Evolutionary conservation across 2,888 invertebrate genomes (phyloP), one percentile per base, ranked within the genome.

Genomic region (Brassicogethes aeneus): DNA sequence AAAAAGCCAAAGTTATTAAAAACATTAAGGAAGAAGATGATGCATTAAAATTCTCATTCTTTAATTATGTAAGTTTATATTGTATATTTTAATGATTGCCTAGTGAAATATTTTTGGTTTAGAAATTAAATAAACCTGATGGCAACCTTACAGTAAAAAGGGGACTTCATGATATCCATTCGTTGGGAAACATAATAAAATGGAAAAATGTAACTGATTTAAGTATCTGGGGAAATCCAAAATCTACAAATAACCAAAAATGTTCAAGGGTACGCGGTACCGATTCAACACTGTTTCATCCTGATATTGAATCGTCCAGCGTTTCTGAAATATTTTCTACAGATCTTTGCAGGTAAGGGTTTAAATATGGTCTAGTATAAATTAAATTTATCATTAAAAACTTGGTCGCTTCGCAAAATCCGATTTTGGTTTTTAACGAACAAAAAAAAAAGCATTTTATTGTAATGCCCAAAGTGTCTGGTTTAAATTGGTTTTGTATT

Each of bases 331-430:
- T 76, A 2, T 72, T 77, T 32, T 76, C 75, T 46, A 69, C 76
- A 0, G 83, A 85, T 51, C 72, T 85, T 46, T 85, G 84, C 66
- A 72, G 77, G 77, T 75, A 42, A 61, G 7, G 29, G 62, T 53
- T 37, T 14, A 43, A 40, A 35, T 35, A 29, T 23, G n/a, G 36
- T 33, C 16, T 12, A 17, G 31, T 17, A 14, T 7, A 37, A 32
- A 44, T 34, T 10, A 10, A 29, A 29, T 31, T 37, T 30, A 37
- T 15, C 38, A 15, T 12, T 14, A 37, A 29, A 29, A 30, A 15
- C 14, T n/a, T 30, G 14, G 13, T 30, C 15, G 3, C 3, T n/a
- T n/a, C n/a, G n/a, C n/a, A n/a, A n/a, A n/a, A n/a, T n/a, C n/a
- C n/a, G n/a, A n/a, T n/a, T n/a, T n/a, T n/a, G n/a, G n/a, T n/a